phyloP scores from a whole-genome alignment of 2,113 vertebrate species.

The Poeciliopsis prolifica region DNA sequence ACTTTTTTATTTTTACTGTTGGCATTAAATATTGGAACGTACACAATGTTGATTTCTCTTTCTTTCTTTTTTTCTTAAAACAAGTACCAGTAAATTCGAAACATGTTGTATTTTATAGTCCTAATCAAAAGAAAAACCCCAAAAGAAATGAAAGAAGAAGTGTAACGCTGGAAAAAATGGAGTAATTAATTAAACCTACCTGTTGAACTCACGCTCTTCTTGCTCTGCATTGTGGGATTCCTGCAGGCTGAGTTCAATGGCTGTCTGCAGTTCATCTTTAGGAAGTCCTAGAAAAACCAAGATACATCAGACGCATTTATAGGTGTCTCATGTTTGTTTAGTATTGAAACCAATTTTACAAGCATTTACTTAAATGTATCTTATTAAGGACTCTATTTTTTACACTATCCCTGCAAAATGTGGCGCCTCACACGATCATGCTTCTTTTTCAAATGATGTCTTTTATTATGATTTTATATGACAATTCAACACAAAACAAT shows the following conservation, averaged over 20 bases:
- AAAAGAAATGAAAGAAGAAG: too few relatives aligned
- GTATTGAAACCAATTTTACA: neutral
- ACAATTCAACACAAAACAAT: neutral
- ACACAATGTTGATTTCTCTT: too few relatives aligned
- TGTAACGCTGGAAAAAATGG: too few relatives aligned
- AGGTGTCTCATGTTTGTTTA: neutral
- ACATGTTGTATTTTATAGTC: too few relatives aligned
- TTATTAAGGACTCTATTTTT: neutral
- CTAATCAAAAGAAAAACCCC: too few relatives aligned
- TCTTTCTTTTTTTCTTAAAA: too few relatives aligned
- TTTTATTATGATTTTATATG: neutral
- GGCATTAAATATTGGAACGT: too few relatives aligned
- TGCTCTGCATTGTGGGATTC: slow-evolving; percentile 79
- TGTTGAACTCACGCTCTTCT: slow-evolving; percentile 81
- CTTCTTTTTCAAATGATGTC: neutral
- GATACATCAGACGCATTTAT: neutral
- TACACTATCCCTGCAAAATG: neutral
- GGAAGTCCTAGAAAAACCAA: slow-evolving; percentile 51
- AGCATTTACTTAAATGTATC: neutral
- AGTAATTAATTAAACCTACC: slow-evolving; percentile 62
- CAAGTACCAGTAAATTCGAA: too few relatives aligned
- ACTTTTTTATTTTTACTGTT: too few relatives aligned
- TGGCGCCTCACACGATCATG: neutral
- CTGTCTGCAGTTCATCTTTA: slow-evolving; percentile 80
- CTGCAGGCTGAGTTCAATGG: slow-evolving; percentile 79